A percentile compares a stretch with the other conserved stretches of the same genome.
These are phyloP conservation scores for Tiliacea aurago DNA, from an alignment of 2,888 invertebrate genomes.

Conservation along the genomic window DNA sequence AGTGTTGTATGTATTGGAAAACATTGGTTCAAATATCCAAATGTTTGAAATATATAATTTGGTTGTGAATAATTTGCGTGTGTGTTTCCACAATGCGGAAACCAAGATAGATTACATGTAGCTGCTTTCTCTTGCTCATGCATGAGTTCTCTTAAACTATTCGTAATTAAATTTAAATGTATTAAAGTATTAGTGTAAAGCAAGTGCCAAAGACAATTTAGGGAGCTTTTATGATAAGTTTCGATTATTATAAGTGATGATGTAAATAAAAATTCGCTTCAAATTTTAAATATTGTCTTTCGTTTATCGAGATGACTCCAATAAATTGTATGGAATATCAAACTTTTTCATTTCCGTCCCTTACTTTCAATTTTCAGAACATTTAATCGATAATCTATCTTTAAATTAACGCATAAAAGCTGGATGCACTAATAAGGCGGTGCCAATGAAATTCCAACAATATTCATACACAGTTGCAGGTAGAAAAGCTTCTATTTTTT, in stretches of 20 bases:
- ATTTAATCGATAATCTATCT: neutral
- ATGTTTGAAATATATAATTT: conserved; percentile 26
- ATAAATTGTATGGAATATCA: conserved; percentile 80
- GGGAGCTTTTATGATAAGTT: conserved; percentile 86
- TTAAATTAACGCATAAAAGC: neutral
- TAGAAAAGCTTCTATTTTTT: neutral
- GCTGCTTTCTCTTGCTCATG: conserved; percentile 41
- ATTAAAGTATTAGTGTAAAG: conserved; percentile 73
- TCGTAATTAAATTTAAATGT: conserved; percentile 45
- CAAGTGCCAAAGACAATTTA: conserved; percentile 88
- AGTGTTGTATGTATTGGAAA: conserved; percentile 10
- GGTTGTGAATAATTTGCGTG: conserved; percentile 45
- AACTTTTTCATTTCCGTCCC: conserved; percentile 42
- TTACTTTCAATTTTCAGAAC: neutral
- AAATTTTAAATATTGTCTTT: conserved; percentile 82
- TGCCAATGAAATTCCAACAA: neutral
- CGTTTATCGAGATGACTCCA: conserved; percentile 81
- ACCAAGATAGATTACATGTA: conserved; percentile 19
- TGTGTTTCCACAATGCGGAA: conserved; percentile 23
- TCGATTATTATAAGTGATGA: conserved; percentile 70
- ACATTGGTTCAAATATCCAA: conserved; percentile 39
- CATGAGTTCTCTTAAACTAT: conserved; percentile 41
- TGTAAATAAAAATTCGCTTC: conserved; percentile 83
- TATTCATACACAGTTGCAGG: neutral
- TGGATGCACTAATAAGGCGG: neutral